Conservation (phyloP, 2,888 invertebrate genomes). For the Torymus tubicola region DNA sequence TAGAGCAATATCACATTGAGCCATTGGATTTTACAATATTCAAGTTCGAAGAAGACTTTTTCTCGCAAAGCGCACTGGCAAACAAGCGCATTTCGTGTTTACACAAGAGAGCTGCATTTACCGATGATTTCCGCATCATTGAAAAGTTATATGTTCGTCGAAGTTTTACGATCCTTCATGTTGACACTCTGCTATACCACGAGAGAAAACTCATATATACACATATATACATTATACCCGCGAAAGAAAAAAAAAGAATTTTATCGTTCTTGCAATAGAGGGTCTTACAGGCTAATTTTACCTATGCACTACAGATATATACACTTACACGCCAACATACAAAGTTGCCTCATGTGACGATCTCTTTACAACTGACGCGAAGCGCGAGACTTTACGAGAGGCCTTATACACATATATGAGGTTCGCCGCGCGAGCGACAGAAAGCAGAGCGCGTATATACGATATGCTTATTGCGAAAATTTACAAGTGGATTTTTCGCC, state of each 20-base stretch:
- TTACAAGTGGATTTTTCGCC: constrained; percentile 30
- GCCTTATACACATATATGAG: background rate
- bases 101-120: constrained; percentile 18
- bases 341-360: background rate
- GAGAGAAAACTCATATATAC: too few species aligned
- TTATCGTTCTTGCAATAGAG: constrained; percentile 39
- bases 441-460: constrained; percentile 13
- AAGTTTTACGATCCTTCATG: constrained; percentile 32
- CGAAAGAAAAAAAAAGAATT: constrained; percentile 25
- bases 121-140: constrained; percentile 18
- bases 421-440: too few species aligned
- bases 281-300: constrained; percentile 26
- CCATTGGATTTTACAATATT: background rate
- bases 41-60: constrained; percentile 23
- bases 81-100: constrained; percentile 19
- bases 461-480: constrained; percentile 44
- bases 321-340: too few species aligned
- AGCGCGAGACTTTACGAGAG: background rate
- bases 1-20: background rate
- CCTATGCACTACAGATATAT: too few species aligned
- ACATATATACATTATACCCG: too few species aligned
- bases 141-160: constrained; percentile 25
- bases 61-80: background rate
- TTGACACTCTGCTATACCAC: background rate
- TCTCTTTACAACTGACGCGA: background rate